Base-by-base conservation (phyloP, 1,140 invertebrate species). In the Samia ricini region DNA sequence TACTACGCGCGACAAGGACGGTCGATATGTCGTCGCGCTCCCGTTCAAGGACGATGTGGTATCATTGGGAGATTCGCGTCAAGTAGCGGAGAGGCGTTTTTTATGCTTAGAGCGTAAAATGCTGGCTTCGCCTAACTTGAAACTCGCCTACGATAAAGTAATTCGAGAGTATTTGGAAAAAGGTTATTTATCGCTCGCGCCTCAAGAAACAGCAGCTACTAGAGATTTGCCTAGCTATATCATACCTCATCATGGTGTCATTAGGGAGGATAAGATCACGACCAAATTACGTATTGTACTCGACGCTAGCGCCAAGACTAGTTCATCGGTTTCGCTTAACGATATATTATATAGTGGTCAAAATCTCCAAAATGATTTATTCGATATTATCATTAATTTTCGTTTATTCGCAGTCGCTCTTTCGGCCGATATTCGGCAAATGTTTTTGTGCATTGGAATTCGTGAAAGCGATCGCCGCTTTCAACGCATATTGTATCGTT, bases 361-460 rank as follows among this genome's bases (percentile, higher is more conserved):
- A 12, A 70, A 70, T 57, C 54, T 70, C n/a, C 68, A 70, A 59
- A 20, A 20, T 49, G 48, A 49, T 20, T 49, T 49, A 20, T 70
- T 66, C 61, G 21, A 36, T 24, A 68, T 61, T 21, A 49, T 84
- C 4, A 15, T 83, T 0, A 73, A 76, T 26, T 72, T 83, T 26
- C 48, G 80, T 20, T 24, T 61, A 24, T 56, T 56, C 24, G 23
- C 15, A 10, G 55, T 56, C 22, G 55, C 55, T 15, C 22, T 56
- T n/a, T 29, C 55, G 12, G 66, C 69, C 55, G 59, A 48, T 48
- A 42, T 64, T 18, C 24, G 59, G 20, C 54, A 63, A 65, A 65
- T 89, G 55, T 56, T 56, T 56, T 7, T 56, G 8, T 24, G 23
- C 20, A 48, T 24, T 88, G 7, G 50, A 6, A 20, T 64, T 36